Evolutionary conservation across 2,888 invertebrate genomes (phyloP), one percentile per base, ranked within the genome.

Genomic region (Dioctria linearis): DNA sequence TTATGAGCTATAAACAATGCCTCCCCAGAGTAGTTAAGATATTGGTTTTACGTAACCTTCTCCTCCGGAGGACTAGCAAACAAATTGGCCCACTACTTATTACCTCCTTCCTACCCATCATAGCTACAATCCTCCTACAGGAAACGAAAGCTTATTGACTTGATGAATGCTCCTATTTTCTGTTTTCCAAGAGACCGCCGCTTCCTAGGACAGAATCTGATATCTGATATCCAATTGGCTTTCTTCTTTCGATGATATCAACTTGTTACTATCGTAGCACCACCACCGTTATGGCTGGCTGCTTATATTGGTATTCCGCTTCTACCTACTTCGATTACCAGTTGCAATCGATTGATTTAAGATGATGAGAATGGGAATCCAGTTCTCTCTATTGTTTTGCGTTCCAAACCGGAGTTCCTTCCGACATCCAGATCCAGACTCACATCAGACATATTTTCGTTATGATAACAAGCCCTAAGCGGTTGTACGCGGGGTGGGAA

Each of bases 391-490:
- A 59, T 75, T 75, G 75, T 75, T 61, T 75, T 75, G 25, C 61
- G 43, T 61, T 61, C 57, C 75, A 25, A 25, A 25, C 25, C 25
- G 25, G 2, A 25, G 25, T 25, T 25, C 25, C 25, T 25, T 25
- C 25, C 25, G 25, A 42, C 59, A 59, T 61, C 59, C 25, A 25
- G 25, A 25, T 25, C 25, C 25, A 25, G 25, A 25, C 25, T 25
- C 25, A 25, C 25, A 25, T 25, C 75, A 61, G 75, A 57, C 75
- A 75, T 75, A 75, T 75, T 75, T 75, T 75, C 59, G 75, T 75
- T 75, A 75, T 75, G 43, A 75, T 75, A 75, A 75, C 75, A 75
- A 75, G 75, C 75, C 75, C 59, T 59, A 43, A 75, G 75, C 75
- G 57, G 46, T 75, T 25, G 25, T 1, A 25, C 25, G 25, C 25